Conservation (phyloP, 2,113 vertebrate species). For the Eleginops maclovinus region DNA sequence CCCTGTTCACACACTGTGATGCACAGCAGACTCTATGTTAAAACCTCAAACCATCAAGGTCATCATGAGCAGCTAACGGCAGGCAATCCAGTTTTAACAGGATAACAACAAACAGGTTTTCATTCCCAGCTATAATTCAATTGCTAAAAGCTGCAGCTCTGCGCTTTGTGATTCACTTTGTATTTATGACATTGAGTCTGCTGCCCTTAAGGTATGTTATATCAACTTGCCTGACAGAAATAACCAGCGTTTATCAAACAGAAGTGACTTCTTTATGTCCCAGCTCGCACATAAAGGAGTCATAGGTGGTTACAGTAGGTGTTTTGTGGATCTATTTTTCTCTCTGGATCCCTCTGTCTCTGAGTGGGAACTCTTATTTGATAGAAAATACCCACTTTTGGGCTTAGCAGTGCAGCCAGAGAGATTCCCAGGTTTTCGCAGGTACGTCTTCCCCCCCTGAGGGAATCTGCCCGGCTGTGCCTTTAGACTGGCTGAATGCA, state of each 20-base stretch:
- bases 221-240: constrained; percentile 36
- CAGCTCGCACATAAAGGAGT: constrained; percentile 28
- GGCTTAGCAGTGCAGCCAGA: constrained; percentile 33
- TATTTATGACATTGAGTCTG: constrained; percentile 6
- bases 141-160: constrained; percentile 5
- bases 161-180: constrained; percentile 24
- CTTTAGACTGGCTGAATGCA: constrained; percentile 46
- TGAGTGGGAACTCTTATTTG: constrained; percentile 23
- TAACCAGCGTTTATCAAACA: constrained; percentile 43
- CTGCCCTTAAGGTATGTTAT: constrained; percentile 9
- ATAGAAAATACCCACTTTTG: constrained; percentile 45
- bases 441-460: constrained; percentile 32
- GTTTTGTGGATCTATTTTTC: constrained; percentile 18
- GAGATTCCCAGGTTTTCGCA: constrained; percentile 34
- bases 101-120: constrained; percentile 10
- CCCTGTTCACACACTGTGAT: neutral
- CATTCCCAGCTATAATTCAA: constrained; percentile 4
- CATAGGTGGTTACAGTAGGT: constrained; percentile 17
- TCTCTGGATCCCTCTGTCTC: constrained; percentile 9
- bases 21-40: neutral
- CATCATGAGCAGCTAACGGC: neutral
- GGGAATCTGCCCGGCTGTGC: constrained; percentile 26
- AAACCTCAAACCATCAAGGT: constrained; percentile 29
- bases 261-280: constrained; percentile 35
- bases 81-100: constrained; percentile 24